phyloP scores from a whole-genome alignment of 2,113 vertebrate species.

The mouse (Mus musculus) region GRCm39 chr11:48445501-48446000 shows the following conservation, averaged over 20 bases:
- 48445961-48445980: background rate
- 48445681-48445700: background rate
- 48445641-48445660: background rate
- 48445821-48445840: background rate
- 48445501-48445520: conserved; percentile 37
- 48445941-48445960: no score
- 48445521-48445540: conserved; percentile 9
- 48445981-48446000: background rate
- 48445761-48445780: background rate
- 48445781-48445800: background rate
- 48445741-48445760: background rate
- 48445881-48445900: background rate
- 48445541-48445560: conserved; percentile 33
- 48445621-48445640: background rate
- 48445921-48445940: background rate
- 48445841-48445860: background rate
- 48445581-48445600: background rate
- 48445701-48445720: background rate
- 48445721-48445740: background rate
- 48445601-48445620: conserved; percentile 17
- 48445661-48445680: conserved; percentile 24
- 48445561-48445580: conserved; percentile 33
- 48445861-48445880: background rate
- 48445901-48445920: background rate
- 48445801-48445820: background rate